Base-by-base conservation (phyloP, 2,888 invertebrate species). In the Sepioteuthis lessoniana region DNA sequence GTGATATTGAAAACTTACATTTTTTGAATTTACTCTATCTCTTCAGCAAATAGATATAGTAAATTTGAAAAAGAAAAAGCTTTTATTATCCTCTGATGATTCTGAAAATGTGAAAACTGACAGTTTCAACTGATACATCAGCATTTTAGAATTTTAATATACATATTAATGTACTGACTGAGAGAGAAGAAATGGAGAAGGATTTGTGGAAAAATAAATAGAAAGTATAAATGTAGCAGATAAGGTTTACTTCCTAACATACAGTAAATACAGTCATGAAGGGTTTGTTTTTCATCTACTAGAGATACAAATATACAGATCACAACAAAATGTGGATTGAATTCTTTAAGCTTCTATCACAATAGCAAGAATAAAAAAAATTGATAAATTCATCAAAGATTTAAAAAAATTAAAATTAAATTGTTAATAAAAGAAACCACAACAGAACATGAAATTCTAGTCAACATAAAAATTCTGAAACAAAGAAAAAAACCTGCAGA, bases 341-440 rank as follows among this genome's bases (percentile, higher is more conserved):
- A 76, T 76, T 76, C 35, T n/a, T n/a, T 76, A 76, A 76, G n/a
- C n/a, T 35, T 76, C n/a, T 76, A 76, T 76, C 76, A 76, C 76
- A 76, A 76, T 76, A 76, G 25, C 76, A 76, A 76, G 76, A 76
- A 76, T 76, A 31, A 31, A 31, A 31, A 31, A 76, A 76, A 76
- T n/a, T n/a, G n/a, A 13, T 10, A 76, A 76, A n/a, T 76, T 3
- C 76, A 76, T n/a, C n/a, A n/a, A 35, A 16, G 76, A 76, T 35
- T 13, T 13, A 76, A 76, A 76, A 10, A 76, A n/a, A 13, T 1
- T 16, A 4, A n/a, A n/a, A 35, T 16, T 13, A 1, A 76, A 16
- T 42, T 42, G 7, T n/a, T n/a, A 42, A 42, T 5, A 42, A 42
- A 42, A 42, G 4, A 42, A n/a, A 76, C 10, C n/a, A 76, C n/a